A percentile compares a stretch with the other conserved stretches of the same genome.
Evolutionary conservation across 2,113 vertebrate species (phyloP).

Genomic region (Himantopus leucocephalus): DNA sequence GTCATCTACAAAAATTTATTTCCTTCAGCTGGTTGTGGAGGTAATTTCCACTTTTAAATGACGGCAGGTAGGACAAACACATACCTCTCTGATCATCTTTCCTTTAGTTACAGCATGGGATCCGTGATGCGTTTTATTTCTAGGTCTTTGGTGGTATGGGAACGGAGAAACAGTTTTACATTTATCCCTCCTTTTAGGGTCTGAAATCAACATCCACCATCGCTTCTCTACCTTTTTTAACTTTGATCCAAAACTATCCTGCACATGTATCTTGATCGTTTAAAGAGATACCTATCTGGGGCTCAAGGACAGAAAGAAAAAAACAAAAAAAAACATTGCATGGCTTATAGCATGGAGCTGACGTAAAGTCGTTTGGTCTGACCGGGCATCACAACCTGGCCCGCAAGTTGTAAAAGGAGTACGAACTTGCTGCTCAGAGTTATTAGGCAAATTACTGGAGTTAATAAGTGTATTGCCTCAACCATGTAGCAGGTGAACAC

Average conservation of each 20-base stretch:
- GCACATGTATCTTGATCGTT: not conserved
- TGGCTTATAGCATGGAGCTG: fast-evolving
- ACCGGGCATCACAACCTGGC: no score
- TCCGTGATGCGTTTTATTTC: not conserved
- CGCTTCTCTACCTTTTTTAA: not conserved
- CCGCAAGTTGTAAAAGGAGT: not conserved
- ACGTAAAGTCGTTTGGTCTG: not conserved
- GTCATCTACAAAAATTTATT: not conserved
- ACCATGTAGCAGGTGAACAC: not conserved
- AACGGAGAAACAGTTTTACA: not conserved
- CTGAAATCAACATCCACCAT: not conserved
- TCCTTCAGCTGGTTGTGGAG: not conserved
- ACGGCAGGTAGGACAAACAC: not conserved
- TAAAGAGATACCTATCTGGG: not conserved
- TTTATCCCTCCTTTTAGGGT: not conserved
- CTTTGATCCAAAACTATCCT: not conserved
- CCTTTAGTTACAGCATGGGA: not conserved
- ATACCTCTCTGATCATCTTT: not conserved
- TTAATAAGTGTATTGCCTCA: not conserved
- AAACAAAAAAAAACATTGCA: not conserved
- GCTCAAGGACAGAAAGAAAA: not conserved
- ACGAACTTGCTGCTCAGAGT: not conserved
- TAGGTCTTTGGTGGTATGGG: not conserved
- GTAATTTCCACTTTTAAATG: not conserved
- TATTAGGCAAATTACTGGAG: not conserved